phyloP scores from a whole-genome alignment of 1,140 invertebrate genomes.

The Papilio polytes region DNA sequence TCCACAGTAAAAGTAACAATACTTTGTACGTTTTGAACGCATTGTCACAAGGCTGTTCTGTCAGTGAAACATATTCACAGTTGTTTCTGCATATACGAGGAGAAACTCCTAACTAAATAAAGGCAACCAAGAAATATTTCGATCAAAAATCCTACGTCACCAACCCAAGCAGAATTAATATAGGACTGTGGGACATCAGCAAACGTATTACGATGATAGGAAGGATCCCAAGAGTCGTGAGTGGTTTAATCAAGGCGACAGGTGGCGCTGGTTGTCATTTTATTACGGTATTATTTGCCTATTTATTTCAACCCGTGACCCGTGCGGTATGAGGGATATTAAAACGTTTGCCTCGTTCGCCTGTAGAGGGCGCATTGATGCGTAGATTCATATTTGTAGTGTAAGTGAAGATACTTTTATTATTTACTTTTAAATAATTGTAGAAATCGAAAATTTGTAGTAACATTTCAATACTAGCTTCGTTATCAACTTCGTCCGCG shows the following conservation, averaged over 20 bases:
- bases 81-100: too few species aligned
- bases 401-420: too few species aligned
- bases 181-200: not conserved
- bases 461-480: too few species aligned
- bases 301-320: not conserved
- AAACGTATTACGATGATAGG: not conserved
- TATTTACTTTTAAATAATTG: too few species aligned
- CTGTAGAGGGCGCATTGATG: not conserved
- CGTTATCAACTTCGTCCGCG: too few species aligned
- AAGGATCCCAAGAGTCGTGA: not conserved
- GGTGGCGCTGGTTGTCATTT: conserved; percentile 13
- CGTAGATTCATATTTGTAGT: too few species aligned
- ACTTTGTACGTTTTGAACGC: too few species aligned
- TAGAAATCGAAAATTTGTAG: too few species aligned
- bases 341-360: not conserved
- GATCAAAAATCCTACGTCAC: not conserved
- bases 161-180: not conserved
- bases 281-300: conserved; percentile 26
- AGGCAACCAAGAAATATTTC: not conserved
- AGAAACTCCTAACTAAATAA: not conserved
- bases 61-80: too few species aligned
- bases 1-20: too few species aligned
- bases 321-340: not conserved
- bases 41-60: too few species aligned
- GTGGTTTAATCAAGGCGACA: conserved; percentile 20